Percentiles rank a stretch among this genome's conserved stretches.
Conservation (phyloP, 2,888 invertebrate species). For the Acrobasis repandana region DNA sequence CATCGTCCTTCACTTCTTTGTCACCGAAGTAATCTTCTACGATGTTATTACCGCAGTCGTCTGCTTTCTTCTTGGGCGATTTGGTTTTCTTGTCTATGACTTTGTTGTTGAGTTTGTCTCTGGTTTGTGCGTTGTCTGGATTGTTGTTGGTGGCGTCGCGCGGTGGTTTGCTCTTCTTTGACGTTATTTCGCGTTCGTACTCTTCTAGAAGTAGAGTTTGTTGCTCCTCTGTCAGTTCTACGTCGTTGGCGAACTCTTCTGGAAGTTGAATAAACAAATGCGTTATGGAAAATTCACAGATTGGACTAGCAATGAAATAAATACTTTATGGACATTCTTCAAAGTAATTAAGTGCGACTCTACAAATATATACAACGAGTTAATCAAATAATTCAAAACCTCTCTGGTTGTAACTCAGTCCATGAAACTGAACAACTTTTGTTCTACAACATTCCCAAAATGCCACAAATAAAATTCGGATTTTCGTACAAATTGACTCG, state of each 20-base stretch:
- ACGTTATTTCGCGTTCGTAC: slow-evolving; percentile 85
- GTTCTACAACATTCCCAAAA: no score
- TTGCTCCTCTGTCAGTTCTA: slow-evolving; percentile 88
- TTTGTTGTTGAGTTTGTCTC: slow-evolving; percentile 55
- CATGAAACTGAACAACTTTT: no score
- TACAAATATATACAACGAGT: no score
- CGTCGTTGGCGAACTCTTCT: slow-evolving; percentile 85
- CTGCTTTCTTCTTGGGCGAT: slow-evolving; percentile 65
- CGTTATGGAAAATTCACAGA: no score
- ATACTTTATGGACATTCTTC: no score
- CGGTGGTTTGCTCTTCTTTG: slow-evolving; percentile 64
- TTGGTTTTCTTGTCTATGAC: slow-evolving; percentile 48
- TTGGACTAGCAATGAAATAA: no score
- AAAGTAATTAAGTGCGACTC: no score
- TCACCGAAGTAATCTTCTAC: slow-evolving; percentile 81
- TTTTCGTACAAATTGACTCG: no score
- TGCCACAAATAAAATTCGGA: no score
- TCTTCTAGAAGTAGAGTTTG: slow-evolving; percentile 86
- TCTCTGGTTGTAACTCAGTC: no score
- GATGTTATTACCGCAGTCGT: slow-evolving; percentile 74
- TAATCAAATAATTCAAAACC: no score
- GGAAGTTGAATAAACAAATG: slow-evolving; percentile 36
- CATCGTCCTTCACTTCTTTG: slow-evolving; percentile 72
- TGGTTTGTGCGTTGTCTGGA: slow-evolving; percentile 50
- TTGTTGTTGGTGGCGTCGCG: slow-evolving; percentile 63